Evolutionary conservation across 2,797 vertebrate genomes (phyloP), one percentile per base, ranked within the genome.

Genomic region (Lophotriccus pileatus): DNA sequence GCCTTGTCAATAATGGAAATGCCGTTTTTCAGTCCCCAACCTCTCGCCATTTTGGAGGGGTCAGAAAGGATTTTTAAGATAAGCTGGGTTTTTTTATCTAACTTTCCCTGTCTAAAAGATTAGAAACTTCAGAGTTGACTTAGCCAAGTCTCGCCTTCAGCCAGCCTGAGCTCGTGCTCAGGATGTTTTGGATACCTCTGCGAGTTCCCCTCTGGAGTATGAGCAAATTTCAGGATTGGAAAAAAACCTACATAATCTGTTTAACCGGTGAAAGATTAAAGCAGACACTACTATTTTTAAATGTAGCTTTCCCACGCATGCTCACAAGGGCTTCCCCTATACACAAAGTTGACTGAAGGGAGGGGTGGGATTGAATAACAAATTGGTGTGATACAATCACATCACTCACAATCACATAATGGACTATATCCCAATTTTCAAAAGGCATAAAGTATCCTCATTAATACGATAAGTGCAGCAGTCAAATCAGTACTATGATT

Each of bases 361-460:
- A 97, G 97, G 97, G 97, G 97, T 97, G 93, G 96, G 97, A 94
- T 96, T 98, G 98, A 98, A 98, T 98, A 98, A 98, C 98, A 97
- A 98, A 98, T 97, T 95, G 97, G 95, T 95, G 95, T 87, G 97
- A 98, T 98, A 98, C 96, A 98, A 98, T 98, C 98, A 97, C 97
- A 98, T 98, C 97, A 96, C 97, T 98, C 98, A 98, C 97, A 98
- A 98, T 98, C 98, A 97, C 97, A 98, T 98, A 98, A 98, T 98
- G 97, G 98, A 97, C 96, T 96, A 97, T 97, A 98, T 97, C 97
- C 98, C 98, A 98, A 97, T 98, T 98, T 98, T 98, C 98, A 98
- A 98, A 98, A 98, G 97, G 98, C 97, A 98, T 98, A 98, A 98
- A 98, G 97, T 98, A 98, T 98, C 98, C 97, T 98, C 98, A 98